Evolutionary conservation across 2,113 vertebrate genomes (phyloP), one percentile per base, ranked within the genome.

Genomic region (Astatoreochromis straeleni): DNA sequence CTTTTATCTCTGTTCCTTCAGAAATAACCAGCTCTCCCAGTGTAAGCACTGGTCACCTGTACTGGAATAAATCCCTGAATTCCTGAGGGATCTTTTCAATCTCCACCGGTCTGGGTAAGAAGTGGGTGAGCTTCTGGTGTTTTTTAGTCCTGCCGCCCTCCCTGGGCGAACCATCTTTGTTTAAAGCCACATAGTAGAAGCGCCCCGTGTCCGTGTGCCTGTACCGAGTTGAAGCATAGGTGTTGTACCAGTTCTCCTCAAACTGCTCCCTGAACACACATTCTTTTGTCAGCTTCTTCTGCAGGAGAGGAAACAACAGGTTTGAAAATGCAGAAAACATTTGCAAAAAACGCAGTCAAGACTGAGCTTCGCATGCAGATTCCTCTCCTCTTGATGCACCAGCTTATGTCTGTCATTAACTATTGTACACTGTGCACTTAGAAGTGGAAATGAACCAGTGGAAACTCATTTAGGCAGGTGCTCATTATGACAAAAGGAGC

Each of bases 221-320:
- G 97, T 99, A 99, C 54, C 98, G 96, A 4, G 98, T 99, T 0
- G 99, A 99, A 49, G 99, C 97, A 40, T 99, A 99, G 1, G 99
- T 99, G 96, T 99, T 99, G 97, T 99, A 99, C 98, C 98, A 99
- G 95, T 99, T 99, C 96, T 99, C 98, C 96, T 99, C 98, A 93
- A 99, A 99, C 95, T 99, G 98, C 96, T 99, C 99, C 79, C 98
- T 97, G 97, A 99, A 99, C 75, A 99, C 98, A 5, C 98, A 99
- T 94, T 99, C 99, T 51, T 97, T 96, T 1, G 97, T 98, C 90
- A 99, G 97, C 96, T 99, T 99, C 96, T 98, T 99, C 99, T 99
- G 97, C 88, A 42, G 92, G 80, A 87, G 21, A 93, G 81, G 91
- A 88, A 94, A 78, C 83, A 81, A 65, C 82, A 54, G 0, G 7